These are phyloP conservation scores for Grallaria varia DNA, from an alignment of 2,113 vertebrate genomes.

Conservation along the genomic window DNA sequence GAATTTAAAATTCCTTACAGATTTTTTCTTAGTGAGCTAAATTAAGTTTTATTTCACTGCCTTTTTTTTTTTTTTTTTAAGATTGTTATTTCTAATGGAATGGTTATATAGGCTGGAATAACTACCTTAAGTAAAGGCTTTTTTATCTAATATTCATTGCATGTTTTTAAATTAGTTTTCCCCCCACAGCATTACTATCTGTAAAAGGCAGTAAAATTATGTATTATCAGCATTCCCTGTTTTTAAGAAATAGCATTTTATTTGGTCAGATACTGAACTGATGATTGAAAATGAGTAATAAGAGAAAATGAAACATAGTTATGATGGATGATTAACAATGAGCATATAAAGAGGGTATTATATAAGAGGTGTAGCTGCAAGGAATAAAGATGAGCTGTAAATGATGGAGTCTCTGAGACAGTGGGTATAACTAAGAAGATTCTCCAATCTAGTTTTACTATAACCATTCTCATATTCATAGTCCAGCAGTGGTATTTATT, in stretches of 20 bases:
- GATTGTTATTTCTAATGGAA: background rate
- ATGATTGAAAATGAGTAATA: background rate
- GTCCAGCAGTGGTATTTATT: background rate
- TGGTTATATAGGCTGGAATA: background rate
- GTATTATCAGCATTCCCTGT: background rate
- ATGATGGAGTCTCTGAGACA: background rate
- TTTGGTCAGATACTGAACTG: background rate
- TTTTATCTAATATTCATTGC: background rate
- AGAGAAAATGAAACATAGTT: background rate
- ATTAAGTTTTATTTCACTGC: background rate
- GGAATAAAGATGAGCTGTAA: background rate
- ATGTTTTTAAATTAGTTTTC: background rate
- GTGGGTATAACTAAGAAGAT: background rate
- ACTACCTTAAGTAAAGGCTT: background rate
- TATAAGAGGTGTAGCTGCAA: background rate
- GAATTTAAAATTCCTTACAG: background rate
- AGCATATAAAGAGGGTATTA: background rate
- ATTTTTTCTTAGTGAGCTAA: background rate
- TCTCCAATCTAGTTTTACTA: background rate
- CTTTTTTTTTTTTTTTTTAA: background rate
- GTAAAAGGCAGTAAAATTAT: background rate
- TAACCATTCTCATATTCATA: background rate
- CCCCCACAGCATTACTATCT: background rate
- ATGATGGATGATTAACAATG: background rate
- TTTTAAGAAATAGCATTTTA: background rate